phyloP scores from a whole-genome alignment of 2,888 invertebrate species.

The Salpingus planirostris region DNA sequence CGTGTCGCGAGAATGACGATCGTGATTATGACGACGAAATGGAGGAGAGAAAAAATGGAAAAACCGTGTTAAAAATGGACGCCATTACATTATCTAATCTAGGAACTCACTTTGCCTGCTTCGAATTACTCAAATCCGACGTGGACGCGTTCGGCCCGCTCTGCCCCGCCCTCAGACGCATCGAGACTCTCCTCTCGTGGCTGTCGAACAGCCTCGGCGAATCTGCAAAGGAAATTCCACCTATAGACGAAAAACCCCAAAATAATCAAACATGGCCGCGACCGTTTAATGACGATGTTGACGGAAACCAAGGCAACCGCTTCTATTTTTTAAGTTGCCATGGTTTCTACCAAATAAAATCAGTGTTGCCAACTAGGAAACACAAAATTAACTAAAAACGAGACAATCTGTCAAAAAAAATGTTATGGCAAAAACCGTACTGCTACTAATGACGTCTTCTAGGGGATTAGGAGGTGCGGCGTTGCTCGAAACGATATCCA shows the following conservation, averaged over 20 bases:
- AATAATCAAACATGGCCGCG: too few relatives aligned
- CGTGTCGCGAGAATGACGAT: slow-evolving; percentile 10
- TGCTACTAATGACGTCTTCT: slow-evolving; percentile 38
- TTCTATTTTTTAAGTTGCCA: too few relatives aligned
- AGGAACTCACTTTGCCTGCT: slow-evolving; percentile 44
- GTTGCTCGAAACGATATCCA: slow-evolving; percentile 36
- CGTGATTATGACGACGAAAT: slow-evolving; percentile 12
- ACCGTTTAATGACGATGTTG: too few relatives aligned
- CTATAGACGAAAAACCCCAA: too few relatives aligned
- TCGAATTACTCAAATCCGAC: slow-evolving; percentile 42
- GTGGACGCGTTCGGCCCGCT: slow-evolving; percentile 40
- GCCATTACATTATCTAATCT: background rate
- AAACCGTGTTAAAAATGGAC: slow-evolving; percentile 4
- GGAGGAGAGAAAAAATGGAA: slow-evolving; percentile 18
- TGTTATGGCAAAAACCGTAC: too few relatives aligned
- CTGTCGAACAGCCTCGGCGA: slow-evolving; percentile 37
- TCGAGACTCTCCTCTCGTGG: slow-evolving; percentile 38
- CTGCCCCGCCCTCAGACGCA: slow-evolving; percentile 38
- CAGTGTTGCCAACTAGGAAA: slow-evolving; percentile 7
- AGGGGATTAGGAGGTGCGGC: slow-evolving; percentile 38
- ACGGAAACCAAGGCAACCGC: slow-evolving; percentile 1
- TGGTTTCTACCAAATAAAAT: too few relatives aligned
- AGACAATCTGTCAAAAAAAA: too few relatives aligned
- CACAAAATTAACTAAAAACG: too few relatives aligned
- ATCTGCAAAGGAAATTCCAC: too few relatives aligned